These are phyloP conservation scores for Ptilodon capucinus DNA, from an alignment of 2,888 invertebrate species.

Conservation along the genomic window DNA sequence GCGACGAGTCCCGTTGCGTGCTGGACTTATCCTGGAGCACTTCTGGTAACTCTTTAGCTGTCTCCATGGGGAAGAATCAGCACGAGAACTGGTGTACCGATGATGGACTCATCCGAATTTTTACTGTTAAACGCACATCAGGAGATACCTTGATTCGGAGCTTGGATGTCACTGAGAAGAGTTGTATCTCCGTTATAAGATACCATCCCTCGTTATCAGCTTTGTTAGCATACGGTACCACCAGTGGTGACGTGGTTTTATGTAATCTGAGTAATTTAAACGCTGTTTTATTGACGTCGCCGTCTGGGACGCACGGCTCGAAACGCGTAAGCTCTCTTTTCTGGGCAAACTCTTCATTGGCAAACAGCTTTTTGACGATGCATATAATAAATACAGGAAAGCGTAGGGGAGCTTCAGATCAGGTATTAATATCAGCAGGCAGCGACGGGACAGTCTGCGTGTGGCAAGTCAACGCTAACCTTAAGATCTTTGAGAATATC, in stretches of 20 bases:
- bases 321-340: conserved; percentile 51
- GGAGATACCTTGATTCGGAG: conserved; percentile 66
- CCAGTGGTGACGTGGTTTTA: conserved; percentile 64
- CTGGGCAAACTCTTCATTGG: conserved; percentile 60
- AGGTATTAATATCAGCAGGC: conserved; percentile 50
- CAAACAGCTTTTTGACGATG: conserved; percentile 55
- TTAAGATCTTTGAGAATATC: conserved; percentile 57
- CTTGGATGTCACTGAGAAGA: conserved; percentile 62
- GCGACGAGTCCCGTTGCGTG: conserved; percentile 54
- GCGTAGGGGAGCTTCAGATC: conserved; percentile 61
- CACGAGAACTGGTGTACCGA: conserved; percentile 70
- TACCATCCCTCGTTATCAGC: conserved; percentile 61
- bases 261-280: conserved; percentile 53
- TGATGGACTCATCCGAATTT: conserved; percentile 61
- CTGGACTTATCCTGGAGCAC: conserved; percentile 63
- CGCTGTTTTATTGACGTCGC: conserved; percentile 50
- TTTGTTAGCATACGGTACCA: conserved; percentile 64
- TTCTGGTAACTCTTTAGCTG: conserved; percentile 62
- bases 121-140: conserved; percentile 65
- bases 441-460: conserved; percentile 59
- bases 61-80: conserved; percentile 56
- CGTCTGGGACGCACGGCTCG: conserved; percentile 58
- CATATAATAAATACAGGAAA: conserved; percentile 58
- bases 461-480: conserved; percentile 63
- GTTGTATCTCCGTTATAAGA: conserved; percentile 59